These are phyloP conservation scores for Zhuqinia jingwanae DNA, from an alignment of 2,888 invertebrate genomes.

Conservation along the genomic window DNA sequence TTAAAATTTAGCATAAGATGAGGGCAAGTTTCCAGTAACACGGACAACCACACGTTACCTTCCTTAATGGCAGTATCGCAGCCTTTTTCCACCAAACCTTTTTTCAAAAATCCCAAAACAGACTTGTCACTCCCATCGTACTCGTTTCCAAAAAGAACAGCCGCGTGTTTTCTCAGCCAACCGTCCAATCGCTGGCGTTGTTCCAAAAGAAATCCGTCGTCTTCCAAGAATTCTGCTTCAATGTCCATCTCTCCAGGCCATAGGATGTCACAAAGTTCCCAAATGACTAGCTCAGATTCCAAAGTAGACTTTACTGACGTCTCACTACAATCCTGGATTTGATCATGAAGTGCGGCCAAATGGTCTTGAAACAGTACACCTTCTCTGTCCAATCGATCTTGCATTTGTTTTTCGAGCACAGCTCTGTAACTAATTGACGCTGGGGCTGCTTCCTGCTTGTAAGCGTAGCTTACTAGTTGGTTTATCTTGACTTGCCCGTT, in stretches of 20 bases:
- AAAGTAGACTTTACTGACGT: not conserved
- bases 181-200: slow-evolving; percentile 71
- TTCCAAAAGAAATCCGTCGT: slow-evolving; percentile 66
- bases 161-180: slow-evolving; percentile 74
- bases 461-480: slow-evolving; percentile 42
- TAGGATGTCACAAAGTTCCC: slow-evolving; percentile 89
- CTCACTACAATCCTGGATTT: not conserved
- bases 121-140: slow-evolving; percentile 59
- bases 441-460: slow-evolving; percentile 43
- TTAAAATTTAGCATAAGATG: slow-evolving; percentile 67
- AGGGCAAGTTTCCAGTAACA: slow-evolving; percentile 51
- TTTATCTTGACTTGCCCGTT: slow-evolving; percentile 33
- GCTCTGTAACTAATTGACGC: not conserved
- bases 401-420: slow-evolving; percentile 55
- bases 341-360: not conserved
- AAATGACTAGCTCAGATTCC: slow-evolving; percentile 81
- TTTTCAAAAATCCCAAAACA: slow-evolving; percentile 74
- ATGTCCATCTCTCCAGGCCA: slow-evolving; percentile 83
- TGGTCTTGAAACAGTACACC: slow-evolving; percentile 50
- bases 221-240: slow-evolving; percentile 26
- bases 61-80: slow-evolving; percentile 70
- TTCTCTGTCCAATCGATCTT: slow-evolving; percentile 27
- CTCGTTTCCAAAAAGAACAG: slow-evolving; percentile 71
- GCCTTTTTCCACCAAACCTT: slow-evolving; percentile 74
- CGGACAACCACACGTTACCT: slow-evolving; percentile 71